These are phyloP conservation scores for Strigops habroptila DNA, from an alignment of 2,113 vertebrate species.

Conservation along the genomic window DNA sequence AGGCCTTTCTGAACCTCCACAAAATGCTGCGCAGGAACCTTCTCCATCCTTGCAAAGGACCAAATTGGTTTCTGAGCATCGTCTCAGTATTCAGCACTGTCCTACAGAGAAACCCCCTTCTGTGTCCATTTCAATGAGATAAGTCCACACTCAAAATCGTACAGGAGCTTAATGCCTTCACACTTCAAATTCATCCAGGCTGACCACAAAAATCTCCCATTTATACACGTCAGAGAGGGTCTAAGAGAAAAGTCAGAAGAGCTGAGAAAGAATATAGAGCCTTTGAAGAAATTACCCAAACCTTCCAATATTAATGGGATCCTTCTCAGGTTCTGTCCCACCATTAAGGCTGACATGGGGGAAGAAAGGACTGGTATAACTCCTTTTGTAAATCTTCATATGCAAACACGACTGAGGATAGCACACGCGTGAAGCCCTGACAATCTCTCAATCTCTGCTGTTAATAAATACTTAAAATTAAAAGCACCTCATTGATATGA, in stretches of 20 bases:
- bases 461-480: neutral
- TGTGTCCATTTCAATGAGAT: neutral
- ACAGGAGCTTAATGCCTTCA: neutral
- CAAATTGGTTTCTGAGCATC: neutral
- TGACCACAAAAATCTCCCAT: neutral
- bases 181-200: neutral
- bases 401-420: neutral
- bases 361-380: neutral
- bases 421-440: neutral
- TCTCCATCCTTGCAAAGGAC: neutral
- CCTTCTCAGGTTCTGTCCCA: neutral
- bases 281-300: neutral
- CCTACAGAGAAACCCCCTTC: neutral
- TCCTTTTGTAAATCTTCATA: neutral
- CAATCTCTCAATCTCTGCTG: neutral
- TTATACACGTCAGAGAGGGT: neutral
- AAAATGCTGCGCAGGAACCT: neutral
- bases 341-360: fast-evolving
- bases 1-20: neutral
- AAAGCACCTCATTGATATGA: neutral
- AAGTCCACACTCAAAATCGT: neutral
- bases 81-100: neutral
- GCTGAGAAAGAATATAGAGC: neutral
- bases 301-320: neutral
- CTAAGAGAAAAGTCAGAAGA: neutral